Evolutionary conservation across 2,888 invertebrate species (phyloP).

Genomic region (Autographa gamma): DNA sequence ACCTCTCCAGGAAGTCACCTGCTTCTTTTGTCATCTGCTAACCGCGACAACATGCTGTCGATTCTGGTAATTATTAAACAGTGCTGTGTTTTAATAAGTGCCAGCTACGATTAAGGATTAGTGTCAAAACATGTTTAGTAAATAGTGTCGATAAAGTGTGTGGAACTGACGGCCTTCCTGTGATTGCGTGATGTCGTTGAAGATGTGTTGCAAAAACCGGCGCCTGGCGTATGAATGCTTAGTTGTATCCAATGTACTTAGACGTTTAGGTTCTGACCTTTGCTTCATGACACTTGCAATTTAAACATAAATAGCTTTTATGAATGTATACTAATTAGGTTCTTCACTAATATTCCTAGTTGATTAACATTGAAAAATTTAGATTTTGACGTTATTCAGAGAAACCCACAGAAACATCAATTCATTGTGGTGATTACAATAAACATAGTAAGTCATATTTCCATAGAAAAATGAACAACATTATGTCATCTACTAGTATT

Average conservation of each 20-base stretch:
- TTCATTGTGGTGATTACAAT: too few species aligned
- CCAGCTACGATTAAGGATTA: constrained; percentile 19
- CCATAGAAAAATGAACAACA: background rate
- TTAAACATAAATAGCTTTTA: constrained; percentile 21
- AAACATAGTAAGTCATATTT: background rate
- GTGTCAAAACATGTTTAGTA: constrained; percentile 47
- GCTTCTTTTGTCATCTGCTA: constrained; percentile 73
- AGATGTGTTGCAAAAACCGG: constrained; percentile 67
- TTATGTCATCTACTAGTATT: background rate
- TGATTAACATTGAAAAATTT: too few species aligned
- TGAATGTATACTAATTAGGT: constrained; percentile 12
- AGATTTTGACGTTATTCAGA: too few species aligned
- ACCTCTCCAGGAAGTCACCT: constrained; percentile 85
- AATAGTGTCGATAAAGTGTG: constrained; percentile 51
- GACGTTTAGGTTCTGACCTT: constrained; percentile 60
- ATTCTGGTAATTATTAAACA: constrained; percentile 72
- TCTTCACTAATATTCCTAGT: too few species aligned
- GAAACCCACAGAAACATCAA: too few species aligned
- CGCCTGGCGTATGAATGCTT: constrained; percentile 59
- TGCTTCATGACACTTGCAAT: constrained; percentile 37
- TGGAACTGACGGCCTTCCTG: constrained; percentile 64
- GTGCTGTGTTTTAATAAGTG: constrained; percentile 46
- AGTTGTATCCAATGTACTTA: constrained; percentile 62
- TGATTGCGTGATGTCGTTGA: constrained; percentile 64
- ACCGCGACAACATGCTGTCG: constrained; percentile 75